Conservation (phyloP, 2,888 invertebrate genomes). For the Clostera curtula region DNA sequence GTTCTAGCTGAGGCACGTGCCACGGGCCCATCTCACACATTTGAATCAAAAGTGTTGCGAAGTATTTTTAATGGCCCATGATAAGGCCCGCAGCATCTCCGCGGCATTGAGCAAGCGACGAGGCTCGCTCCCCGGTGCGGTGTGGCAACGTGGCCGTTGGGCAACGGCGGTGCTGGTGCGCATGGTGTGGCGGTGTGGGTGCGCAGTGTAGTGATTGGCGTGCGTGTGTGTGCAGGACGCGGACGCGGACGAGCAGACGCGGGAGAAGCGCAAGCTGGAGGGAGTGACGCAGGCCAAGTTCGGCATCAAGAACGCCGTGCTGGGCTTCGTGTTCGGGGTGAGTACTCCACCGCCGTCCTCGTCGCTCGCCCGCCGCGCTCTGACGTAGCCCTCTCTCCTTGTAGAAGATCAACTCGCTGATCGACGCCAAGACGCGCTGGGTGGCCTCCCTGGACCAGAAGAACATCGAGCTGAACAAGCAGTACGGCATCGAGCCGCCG, state of each 20-base stretch:
- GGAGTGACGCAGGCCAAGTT: constrained; percentile 76
- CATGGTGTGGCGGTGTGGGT: constrained; percentile 18
- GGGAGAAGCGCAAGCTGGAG: constrained; percentile 85
- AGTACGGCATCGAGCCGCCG: constrained; percentile 82
- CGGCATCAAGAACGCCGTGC: constrained; percentile 85
- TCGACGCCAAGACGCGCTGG: constrained; percentile 85
- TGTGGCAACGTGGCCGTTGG: constrained; percentile 19
- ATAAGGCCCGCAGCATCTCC: too few species aligned
- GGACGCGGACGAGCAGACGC: constrained; percentile 58
- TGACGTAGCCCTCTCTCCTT: constrained; percentile 30
- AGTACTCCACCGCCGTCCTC: constrained; percentile 37
- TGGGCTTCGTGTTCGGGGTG: constrained; percentile 90
- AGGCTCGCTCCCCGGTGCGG: too few species aligned
- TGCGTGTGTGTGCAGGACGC: constrained; percentile 57
- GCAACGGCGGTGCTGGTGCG: constrained; percentile 8
- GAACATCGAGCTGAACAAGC: constrained; percentile 85
- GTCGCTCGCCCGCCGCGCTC: constrained; percentile 7
- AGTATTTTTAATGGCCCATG: too few species aligned
- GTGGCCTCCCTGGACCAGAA: constrained; percentile 80
- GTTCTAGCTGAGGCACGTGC: too few species aligned
- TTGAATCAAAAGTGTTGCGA: too few species aligned
- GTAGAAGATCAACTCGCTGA: constrained; percentile 88
- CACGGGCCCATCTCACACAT: too few species aligned
- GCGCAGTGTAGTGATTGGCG: constrained; percentile 24
- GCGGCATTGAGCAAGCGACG: constrained; percentile 1